Base-by-base conservation (phyloP, 2,113 vertebrate species). In the Cinclus mexicanus region DNA sequence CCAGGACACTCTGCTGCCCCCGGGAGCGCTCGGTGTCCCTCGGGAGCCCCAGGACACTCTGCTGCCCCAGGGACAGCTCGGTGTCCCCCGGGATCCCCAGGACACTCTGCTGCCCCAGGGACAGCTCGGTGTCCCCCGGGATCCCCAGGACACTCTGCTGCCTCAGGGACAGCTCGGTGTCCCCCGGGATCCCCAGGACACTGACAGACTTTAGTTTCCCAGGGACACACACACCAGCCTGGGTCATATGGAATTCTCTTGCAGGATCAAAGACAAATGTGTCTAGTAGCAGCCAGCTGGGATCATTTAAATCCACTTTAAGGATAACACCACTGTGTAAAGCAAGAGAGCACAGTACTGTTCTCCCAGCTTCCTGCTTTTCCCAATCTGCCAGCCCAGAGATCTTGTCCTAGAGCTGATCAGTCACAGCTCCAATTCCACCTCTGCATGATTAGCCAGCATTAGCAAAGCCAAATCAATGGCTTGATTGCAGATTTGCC, bases 401-500 rank as follows among this genome's bases (percentile, higher is more conserved):
- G 71, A 83, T 64, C 83, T 70, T 53, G 49, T 71, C 1, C 0
- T 26, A 25, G 24, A 78, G 72, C 76, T 70, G 7, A 88, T 94
- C 80, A 67, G 47, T 81, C 80, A 81, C 72, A 92, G 89, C 31
- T 63, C 25, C 56, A 89, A 71, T 78, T 72, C 91, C 46, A 92
- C 39, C 89, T 64, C 69, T 44, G 44, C 65, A 16, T 68, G 65
- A 95, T 84, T 76, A 95, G 86, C 78, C 57, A 42, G 31, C 83
- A 74, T 83, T 83, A 93, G 72, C 60, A 55, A 91, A 91, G 60
- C 77, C 69, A 85, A 93, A 82, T 87, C 93, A 94, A 78, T 84
- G 68, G 29, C 76, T 63, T 89, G 86, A 93, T 77, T 92, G 91
- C 83, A 78, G 72, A 96, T 90, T 93, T 96, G 72, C 94, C 76